Conservation (phyloP, 2,888 invertebrate genomes). For the Diadegma fenestrale region DNA sequence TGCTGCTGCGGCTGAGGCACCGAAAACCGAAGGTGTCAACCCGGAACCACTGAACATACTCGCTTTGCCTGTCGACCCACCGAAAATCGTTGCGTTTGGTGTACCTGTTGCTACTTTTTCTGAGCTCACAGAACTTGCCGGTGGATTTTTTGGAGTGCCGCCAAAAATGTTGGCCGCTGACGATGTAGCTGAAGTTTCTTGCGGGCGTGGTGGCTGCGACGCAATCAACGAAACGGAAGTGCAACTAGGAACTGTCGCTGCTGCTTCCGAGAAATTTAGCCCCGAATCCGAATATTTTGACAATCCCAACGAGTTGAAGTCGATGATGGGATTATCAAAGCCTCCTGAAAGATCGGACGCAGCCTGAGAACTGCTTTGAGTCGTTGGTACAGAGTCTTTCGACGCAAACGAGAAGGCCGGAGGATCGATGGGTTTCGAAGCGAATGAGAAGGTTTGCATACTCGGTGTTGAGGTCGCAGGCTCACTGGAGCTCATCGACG, state of each 20-base stretch:
- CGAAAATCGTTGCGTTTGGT: conserved; percentile 61
- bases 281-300: conserved; percentile 51
- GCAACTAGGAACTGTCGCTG: conserved; percentile 27
- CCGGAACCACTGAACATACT: conserved; percentile 53
- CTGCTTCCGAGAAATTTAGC: conserved; percentile 60
- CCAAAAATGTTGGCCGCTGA: conserved; percentile 67
- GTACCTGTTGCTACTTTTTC: conserved; percentile 52
- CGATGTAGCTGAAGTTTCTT: conserved; percentile 16
- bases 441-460: conserved; percentile 73
- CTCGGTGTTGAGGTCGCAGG: conserved; percentile 51
- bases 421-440: conserved; percentile 70
- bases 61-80: conserved; percentile 24
- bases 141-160: conserved; percentile 68
- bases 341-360: conserved; percentile 70
- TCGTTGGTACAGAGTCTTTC: conserved; percentile 61
- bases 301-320: conserved; percentile 46
- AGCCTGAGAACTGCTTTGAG: conserved; percentile 65
- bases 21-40: conserved; percentile 34
- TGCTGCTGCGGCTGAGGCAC: conserved; percentile 23
- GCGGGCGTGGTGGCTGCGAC: conserved; percentile 55
- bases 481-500: conserved; percentile 55
- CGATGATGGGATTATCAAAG: conserved; percentile 62
- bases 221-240: conserved; percentile 29
- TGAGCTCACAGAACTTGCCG: conserved; percentile 42
- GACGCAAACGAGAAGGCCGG: conserved; percentile 67